Evolutionary conservation across 2,888 invertebrate species (phyloP).

Genomic region (Chorisops tibialis): DNA sequence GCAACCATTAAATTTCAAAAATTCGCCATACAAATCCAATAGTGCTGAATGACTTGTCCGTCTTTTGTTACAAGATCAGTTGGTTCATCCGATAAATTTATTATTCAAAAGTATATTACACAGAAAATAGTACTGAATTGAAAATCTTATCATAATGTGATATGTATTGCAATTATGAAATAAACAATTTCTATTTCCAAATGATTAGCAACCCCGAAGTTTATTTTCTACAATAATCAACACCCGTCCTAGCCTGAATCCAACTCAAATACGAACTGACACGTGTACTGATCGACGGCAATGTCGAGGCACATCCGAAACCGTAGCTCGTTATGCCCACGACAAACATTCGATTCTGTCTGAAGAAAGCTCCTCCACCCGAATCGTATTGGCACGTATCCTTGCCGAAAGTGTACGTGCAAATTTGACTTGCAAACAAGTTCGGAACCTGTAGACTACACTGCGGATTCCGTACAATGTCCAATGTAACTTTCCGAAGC

Average conservation of each 20-base stretch:
- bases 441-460: slow-evolving; percentile 44
- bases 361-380: slow-evolving; percentile 54
- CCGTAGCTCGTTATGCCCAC: slow-evolving; percentile 55
- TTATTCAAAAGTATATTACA: no score
- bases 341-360: slow-evolving; percentile 47
- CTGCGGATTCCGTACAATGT: slow-evolving; percentile 45
- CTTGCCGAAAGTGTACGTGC: slow-evolving; percentile 46
- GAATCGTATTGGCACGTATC: slow-evolving; percentile 53
- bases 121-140: no score
- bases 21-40: no score
- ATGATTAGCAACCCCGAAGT: no score
- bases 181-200: no score
- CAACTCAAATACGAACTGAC: slow-evolving; percentile 54
- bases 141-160: no score
- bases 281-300: slow-evolving; percentile 54
- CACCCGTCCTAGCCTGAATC: slow-evolving; percentile 43
- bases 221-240: slow-evolving; percentile 4
- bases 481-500: slow-evolving; percentile 51
- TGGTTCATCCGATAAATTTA: no score
- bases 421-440: slow-evolving; percentile 39
- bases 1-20: no score
- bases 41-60: no score
- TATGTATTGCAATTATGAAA: no score
- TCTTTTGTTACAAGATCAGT: no score
- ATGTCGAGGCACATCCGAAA: slow-evolving; percentile 48